These are phyloP conservation scores for Parascotia fuliginaria DNA, from an alignment of 2,888 invertebrate genomes.

Conservation along the genomic window DNA sequence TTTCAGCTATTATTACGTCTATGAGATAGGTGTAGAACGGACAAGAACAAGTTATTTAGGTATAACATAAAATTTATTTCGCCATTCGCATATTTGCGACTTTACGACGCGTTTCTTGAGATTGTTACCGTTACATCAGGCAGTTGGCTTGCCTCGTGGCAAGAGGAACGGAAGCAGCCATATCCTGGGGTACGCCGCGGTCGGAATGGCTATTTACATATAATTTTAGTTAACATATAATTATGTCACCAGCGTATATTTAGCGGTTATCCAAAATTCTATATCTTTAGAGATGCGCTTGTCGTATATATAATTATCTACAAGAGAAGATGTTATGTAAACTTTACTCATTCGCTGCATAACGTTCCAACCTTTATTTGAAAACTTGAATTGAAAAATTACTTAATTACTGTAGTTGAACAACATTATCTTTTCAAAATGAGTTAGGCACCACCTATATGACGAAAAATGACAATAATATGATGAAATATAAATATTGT, in stretches of 20 bases:
- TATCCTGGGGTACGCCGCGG: slow-evolving; percentile 70
- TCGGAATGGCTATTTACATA: slow-evolving; percentile 45
- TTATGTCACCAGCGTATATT: slow-evolving; percentile 15
- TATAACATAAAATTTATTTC: background rate
- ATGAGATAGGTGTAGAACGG: too few relatives aligned
- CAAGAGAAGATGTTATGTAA: too few relatives aligned
- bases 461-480: too few relatives aligned
- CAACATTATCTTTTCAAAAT: too few relatives aligned
- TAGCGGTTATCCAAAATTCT: background rate
- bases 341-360: too few relatives aligned
- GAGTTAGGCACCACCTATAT: too few relatives aligned
- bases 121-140: slow-evolving; percentile 63
- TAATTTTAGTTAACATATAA: too few relatives aligned
- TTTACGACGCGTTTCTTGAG: slow-evolving; percentile 41
- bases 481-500: background rate
- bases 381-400: too few relatives aligned
- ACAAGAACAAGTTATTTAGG: background rate
- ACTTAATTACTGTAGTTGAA: too few relatives aligned
- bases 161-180: slow-evolving; percentile 74
- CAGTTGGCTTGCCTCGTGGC: slow-evolving; percentile 51
- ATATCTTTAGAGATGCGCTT: too few relatives aligned
- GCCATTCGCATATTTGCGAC: slow-evolving; percentile 17
- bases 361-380: too few relatives aligned
- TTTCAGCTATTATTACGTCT: too few relatives aligned
- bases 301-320: background rate